Evolutionary conservation across 2,888 invertebrate species (phyloP).

Genomic region (Nebria brevicollis): DNA sequence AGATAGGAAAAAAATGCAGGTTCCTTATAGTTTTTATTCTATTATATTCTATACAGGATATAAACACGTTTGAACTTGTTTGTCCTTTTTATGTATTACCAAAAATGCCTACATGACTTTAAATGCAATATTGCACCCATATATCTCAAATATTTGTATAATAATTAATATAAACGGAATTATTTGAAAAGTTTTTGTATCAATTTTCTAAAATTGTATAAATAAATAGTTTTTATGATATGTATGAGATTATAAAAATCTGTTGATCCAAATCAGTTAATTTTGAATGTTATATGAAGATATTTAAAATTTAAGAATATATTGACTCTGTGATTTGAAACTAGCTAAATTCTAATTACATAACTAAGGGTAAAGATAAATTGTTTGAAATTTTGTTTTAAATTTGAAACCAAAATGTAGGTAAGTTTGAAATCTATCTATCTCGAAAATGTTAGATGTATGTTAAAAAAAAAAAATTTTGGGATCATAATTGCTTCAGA

Average conservation of each 20-base stretch:
- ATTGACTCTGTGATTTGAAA: no score
- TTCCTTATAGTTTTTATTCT: background rate
- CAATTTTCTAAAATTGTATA: no score
- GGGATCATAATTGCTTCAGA: background rate
- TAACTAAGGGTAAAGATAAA: no score
- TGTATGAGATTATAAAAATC: no score
- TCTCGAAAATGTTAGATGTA: background rate
- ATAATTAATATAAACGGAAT: no score
- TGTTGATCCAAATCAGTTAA: no score
- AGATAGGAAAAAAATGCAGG: background rate
- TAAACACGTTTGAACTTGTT: background rate
- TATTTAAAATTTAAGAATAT: no score
- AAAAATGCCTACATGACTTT: background rate
- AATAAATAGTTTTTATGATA: no score
- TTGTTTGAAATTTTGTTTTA: no score
- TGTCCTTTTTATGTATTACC: background rate
- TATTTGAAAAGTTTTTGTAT: no score
- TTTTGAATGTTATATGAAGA: no score
- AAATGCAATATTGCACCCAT: background rate
- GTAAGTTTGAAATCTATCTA: background rate
- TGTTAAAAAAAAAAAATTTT: background rate
- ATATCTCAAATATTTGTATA: background rate
- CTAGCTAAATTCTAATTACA: no score
- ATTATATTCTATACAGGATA: background rate
- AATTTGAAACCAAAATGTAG: background rate